Evolutionary conservation across 2,888 invertebrate genomes (phyloP).

Genomic region (Drosophila kokeensis): DNA sequence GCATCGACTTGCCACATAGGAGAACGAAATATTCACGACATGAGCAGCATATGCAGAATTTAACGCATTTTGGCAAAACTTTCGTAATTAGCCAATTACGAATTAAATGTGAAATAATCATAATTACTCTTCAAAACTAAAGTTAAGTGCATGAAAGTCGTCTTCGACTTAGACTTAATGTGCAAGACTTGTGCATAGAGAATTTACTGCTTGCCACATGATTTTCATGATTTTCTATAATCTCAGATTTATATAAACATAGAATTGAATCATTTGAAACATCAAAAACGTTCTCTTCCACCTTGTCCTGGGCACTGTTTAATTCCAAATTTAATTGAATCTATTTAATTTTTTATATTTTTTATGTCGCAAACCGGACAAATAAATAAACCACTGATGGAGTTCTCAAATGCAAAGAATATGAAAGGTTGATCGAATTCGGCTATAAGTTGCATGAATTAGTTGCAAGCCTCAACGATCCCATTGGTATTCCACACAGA

Average conservation of each 20-base stretch:
- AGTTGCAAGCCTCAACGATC: neutral
- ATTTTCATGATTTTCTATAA: neutral
- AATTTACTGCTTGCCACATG: neutral
- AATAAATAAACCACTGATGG: neutral
- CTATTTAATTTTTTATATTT: too few relatives aligned
- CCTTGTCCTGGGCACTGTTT: too few relatives aligned
- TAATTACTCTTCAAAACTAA: neutral
- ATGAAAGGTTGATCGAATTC: neutral
- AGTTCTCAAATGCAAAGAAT: neutral
- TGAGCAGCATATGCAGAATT: neutral
- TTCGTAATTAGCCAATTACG: neutral
- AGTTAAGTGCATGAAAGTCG: neutral
- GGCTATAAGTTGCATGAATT: neutral
- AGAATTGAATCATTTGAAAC: neutral
- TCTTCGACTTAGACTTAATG: neutral
- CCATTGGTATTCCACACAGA: neutral
- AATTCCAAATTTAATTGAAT: neutral
- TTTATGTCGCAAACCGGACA: neutral
- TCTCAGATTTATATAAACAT: neutral
- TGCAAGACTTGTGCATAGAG: neutral
- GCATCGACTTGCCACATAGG: slow-evolving; percentile 27
- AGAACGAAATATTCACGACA: slow-evolving; percentile 1
- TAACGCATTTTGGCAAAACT: neutral
- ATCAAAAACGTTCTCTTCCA: too few relatives aligned
- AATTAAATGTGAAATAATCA: neutral